Percentiles rank a stretch among this genome's conserved stretches.
phyloP scores from a whole-genome alignment of 2,797 vertebrate genomes.

The Diglossa cyanea region DNA sequence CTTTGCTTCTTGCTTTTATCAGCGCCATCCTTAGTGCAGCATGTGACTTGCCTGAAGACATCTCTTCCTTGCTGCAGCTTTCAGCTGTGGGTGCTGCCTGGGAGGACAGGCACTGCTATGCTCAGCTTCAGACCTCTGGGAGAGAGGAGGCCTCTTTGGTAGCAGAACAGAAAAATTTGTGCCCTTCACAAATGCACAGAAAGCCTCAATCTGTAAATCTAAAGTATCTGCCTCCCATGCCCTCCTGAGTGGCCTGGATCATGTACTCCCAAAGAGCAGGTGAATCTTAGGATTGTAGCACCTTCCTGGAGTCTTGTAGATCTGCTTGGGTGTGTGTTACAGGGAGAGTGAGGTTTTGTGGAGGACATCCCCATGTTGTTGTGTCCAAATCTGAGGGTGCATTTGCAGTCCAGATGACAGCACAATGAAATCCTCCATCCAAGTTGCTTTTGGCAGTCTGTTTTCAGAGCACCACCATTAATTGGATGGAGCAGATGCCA shows the following conservation, averaged over 20 bases:
- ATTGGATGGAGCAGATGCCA: background rate
- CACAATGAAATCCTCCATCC: background rate
- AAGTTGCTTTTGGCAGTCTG: background rate
- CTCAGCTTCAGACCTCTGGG: background rate
- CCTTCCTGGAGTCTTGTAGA: background rate
- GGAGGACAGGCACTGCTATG: fast-evolving
- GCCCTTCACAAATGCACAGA: background rate
- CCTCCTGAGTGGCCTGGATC: background rate
- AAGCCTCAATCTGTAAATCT: background rate
- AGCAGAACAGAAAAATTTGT: background rate
- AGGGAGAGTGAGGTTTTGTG: background rate
- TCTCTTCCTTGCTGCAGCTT: background rate
- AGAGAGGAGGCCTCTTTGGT: background rate
- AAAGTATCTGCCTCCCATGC: fast-evolving
- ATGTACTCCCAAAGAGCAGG: background rate
- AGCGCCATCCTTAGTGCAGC: background rate
- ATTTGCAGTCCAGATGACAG: background rate
- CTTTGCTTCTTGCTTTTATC: slow-evolving; percentile 21
- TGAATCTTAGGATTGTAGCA: background rate
- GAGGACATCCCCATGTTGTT: fast-evolving
- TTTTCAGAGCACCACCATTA: background rate
- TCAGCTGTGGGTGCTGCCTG: background rate
- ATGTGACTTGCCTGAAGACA: background rate
- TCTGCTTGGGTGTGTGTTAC: background rate
- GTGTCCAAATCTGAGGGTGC: background rate